These are phyloP conservation scores for Corticium candelabrum DNA, from an alignment of 37 sponge, comb jelly and placozoan species.

Conservation along the genomic window DNA sequence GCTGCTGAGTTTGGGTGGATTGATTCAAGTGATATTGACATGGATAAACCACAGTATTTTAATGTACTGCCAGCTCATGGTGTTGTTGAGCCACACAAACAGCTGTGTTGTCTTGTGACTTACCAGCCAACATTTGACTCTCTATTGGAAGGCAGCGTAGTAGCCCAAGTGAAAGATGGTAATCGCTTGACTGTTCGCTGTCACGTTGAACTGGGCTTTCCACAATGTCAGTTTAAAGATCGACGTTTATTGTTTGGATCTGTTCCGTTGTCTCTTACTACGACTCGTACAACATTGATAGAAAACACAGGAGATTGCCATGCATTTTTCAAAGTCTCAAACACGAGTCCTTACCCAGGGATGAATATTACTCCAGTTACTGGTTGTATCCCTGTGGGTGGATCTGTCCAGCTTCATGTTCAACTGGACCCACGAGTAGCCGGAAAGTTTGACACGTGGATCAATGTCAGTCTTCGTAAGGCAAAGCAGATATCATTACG, in stretches of 20 bases:
- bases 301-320: conserved; percentile 50
- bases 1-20: neutral
- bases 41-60: neutral
- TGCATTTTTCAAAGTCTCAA: conserved; percentile 11
- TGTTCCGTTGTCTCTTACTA: conserved; percentile 48
- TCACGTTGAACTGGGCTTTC: neutral
- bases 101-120: neutral
- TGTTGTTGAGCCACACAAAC: neutral
- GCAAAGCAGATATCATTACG: conserved; percentile 43
- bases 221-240: conserved; percentile 23
- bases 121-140: neutral
- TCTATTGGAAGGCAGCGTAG: neutral
- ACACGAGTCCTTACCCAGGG: conserved; percentile 16
- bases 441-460: conserved; percentile 50
- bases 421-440: conserved; percentile 18
- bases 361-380: conserved; percentile 40
- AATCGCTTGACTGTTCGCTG: neutral
- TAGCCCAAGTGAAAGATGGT: neutral
- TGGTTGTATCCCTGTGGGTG: conserved; percentile 72
- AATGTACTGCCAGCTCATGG: neutral
- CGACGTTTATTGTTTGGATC: conserved; percentile 40
- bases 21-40: neutral
- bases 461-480: conserved; percentile 41
- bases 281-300: conserved; percentile 18
- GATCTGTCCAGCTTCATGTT: conserved; percentile 31